phyloP scores from a whole-genome alignment of 2,113 vertebrate genomes.

The Pelusios castaneus region DNA sequence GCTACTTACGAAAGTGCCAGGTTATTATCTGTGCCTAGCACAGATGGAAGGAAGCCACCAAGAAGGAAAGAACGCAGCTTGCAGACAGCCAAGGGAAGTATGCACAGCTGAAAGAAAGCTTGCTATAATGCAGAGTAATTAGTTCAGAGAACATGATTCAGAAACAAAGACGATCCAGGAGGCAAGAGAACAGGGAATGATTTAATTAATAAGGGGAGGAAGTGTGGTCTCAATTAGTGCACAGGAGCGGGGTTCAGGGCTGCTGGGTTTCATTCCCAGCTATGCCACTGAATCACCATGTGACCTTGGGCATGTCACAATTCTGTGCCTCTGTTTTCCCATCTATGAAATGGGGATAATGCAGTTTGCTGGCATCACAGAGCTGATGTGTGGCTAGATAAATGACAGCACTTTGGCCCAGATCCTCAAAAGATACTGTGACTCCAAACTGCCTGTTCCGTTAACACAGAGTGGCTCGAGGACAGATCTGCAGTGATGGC shows the following conservation, averaged over 20 bases:
- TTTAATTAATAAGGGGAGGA: accelerated
- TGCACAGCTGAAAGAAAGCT: accelerated
- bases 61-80: background rate
- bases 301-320: background rate
- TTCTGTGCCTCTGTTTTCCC: background rate
- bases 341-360: background rate
- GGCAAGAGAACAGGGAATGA: accelerated
- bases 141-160: background rate
- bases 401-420: background rate
- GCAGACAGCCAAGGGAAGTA: background rate
- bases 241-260: accelerated
- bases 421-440: background rate
- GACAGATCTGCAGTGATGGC: background rate
- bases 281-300: background rate
- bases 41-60: background rate
- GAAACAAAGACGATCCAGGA: accelerated
- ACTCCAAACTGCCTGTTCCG: background rate
- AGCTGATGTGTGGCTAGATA: background rate
- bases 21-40: background rate
- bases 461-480: background rate
- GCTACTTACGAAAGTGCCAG: background rate
- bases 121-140: background rate
- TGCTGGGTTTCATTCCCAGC: background rate
- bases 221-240: accelerated
- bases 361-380: background rate